A percentile compares a stretch with the other conserved stretches of the same genome.
Evolutionary conservation across 1,140 invertebrate genomes (phyloP).

Genomic region (Pteromalus puparum): DNA sequence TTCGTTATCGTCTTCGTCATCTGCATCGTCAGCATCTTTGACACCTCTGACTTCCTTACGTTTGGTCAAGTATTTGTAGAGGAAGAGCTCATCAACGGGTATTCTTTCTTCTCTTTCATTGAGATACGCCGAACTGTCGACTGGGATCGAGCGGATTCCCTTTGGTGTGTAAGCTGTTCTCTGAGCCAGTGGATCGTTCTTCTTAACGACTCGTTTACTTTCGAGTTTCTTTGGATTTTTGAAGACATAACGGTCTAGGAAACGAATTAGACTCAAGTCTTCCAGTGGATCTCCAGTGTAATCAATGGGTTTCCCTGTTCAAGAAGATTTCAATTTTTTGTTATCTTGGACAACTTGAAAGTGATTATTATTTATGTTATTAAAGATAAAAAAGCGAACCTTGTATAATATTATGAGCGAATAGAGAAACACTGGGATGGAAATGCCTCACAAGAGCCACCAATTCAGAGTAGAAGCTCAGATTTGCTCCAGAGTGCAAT

Average conservation of each 20-base stretch:
- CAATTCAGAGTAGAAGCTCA: constrained; percentile 84
- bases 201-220: constrained; percentile 65
- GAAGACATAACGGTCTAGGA: constrained; percentile 96
- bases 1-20: constrained; percentile 82
- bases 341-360: constrained; percentile 27
- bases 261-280: constrained; percentile 92
- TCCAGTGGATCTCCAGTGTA: constrained; percentile 95
- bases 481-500: constrained; percentile 84
- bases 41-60: constrained; percentile 60
- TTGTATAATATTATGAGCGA: constrained; percentile 88
- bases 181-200: constrained; percentile 66
- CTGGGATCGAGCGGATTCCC: constrained; percentile 79
- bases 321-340: constrained; percentile 43
- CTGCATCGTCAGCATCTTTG: constrained; percentile 68
- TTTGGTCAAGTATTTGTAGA: constrained; percentile 80
- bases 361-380: constrained; percentile 4
- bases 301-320: constrained; percentile 81
- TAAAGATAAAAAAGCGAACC: constrained; percentile 70
- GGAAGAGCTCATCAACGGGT: constrained; percentile 88
- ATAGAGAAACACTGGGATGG: constrained; percentile 94
- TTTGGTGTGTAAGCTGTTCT: constrained; percentile 79
- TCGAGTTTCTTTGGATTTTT: constrained; percentile 93
- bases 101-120: constrained; percentile 82
- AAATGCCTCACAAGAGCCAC: constrained; percentile 84
- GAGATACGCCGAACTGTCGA: constrained; percentile 83